phyloP scores from a whole-genome alignment of 2,113 vertebrate genomes.

The Sylvietta virens region DNA sequence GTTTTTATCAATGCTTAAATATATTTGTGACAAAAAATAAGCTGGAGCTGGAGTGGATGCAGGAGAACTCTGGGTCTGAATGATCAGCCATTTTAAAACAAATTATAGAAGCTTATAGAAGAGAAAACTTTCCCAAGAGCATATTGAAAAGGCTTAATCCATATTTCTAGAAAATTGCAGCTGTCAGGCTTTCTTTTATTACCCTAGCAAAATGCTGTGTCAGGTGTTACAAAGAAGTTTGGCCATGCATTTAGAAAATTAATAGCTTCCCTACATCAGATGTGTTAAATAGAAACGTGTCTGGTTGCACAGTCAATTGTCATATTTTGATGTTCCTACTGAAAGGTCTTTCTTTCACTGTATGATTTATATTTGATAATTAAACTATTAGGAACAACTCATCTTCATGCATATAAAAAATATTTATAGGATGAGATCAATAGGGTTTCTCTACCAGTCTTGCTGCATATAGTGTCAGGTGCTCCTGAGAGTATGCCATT shows the following conservation, averaged over 20 bases:
- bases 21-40: neutral
- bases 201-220: constrained; percentile 71
- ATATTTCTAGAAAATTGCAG: constrained; percentile 77
- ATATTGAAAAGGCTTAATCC: constrained; percentile 23
- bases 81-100: constrained; percentile 22
- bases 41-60: neutral
- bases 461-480: neutral
- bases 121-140: constrained; percentile 49
- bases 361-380: neutral
- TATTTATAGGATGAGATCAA: neutral
- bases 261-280: constrained; percentile 51
- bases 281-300: constrained; percentile 27
- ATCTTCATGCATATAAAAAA: neutral
- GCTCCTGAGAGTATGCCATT: neutral
- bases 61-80: neutral
- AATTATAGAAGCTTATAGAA: constrained; percentile 1
- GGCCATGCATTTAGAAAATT: constrained; percentile 33
- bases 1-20: neutral
- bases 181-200: constrained; percentile 71
- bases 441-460: neutral
- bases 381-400: neutral
- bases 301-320: constrained; percentile 13
- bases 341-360: neutral
- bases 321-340: constrained; percentile 1
- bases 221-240: constrained; percentile 67